Evolutionary conservation across 2,797 vertebrate genomes (phyloP).

Genomic region (Hypotaenidia philippensis): DNA sequence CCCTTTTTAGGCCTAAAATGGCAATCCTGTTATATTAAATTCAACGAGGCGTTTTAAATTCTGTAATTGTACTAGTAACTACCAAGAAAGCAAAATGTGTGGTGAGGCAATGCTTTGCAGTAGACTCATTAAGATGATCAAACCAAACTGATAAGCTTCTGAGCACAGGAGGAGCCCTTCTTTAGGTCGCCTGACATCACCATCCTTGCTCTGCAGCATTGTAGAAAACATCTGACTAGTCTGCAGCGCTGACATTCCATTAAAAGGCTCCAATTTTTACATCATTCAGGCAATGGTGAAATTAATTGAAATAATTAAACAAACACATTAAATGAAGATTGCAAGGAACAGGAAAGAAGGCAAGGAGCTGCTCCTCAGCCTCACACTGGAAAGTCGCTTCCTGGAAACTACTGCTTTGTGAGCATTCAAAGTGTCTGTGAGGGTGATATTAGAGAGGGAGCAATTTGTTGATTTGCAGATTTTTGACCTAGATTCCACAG

Average conservation of each 20-base stretch:
- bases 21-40: not conserved
- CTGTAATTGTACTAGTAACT: not conserved
- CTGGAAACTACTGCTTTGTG: not conserved
- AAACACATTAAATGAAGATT: not conserved
- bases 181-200: not conserved
- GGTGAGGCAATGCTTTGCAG: not conserved
- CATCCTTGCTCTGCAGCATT: rapidly evolving
- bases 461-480: not conserved
- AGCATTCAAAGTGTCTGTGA: not conserved
- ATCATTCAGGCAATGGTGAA: not conserved
- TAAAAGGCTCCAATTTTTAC: not conserved
- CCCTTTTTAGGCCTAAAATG: not conserved
- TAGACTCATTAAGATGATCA: not conserved
- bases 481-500: not conserved
- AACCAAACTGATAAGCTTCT: not conserved
- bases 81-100: not conserved
- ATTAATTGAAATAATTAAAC: not conserved
- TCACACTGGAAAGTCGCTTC: not conserved
- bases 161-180: not conserved
- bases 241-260: not conserved
- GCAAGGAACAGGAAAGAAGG: too few species aligned
- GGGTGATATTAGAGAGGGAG: not conserved
- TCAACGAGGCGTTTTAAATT: not conserved
- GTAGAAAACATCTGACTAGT: not conserved
- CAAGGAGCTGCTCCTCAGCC: not conserved